phyloP scores from a whole-genome alignment of 1,140 invertebrate genomes.

The Drosophila bocqueti region DNA sequence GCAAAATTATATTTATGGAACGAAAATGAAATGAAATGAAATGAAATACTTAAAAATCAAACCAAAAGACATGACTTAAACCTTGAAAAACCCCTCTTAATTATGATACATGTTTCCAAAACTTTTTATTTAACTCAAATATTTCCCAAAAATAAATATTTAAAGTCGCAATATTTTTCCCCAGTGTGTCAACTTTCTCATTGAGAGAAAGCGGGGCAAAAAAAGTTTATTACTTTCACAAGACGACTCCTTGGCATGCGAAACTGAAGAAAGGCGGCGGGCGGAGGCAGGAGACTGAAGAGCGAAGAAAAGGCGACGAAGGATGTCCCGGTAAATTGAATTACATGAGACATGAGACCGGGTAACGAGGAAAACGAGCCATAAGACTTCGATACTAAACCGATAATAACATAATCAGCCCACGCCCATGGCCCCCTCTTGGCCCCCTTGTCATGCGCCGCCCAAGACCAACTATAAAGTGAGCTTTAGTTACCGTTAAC shows the following conservation, averaged over 20 bases:
- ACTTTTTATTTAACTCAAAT: not conserved
- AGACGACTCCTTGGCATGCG: constrained; percentile 61
- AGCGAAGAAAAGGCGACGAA: constrained; percentile 16
- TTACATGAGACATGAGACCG: constrained; percentile 57
- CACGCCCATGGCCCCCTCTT: not conserved
- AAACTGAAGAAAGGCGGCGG: constrained; percentile 22
- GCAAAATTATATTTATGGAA: not conserved
- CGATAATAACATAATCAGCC: constrained; percentile 80
- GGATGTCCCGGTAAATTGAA: constrained; percentile 55
- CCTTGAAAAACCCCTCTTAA: not conserved
- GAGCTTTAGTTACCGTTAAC: constrained; percentile 75
- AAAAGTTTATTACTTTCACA: constrained; percentile 78
- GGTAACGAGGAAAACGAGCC: constrained; percentile 49
- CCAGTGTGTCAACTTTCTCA: constrained; percentile 34
- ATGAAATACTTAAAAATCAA: not conserved
- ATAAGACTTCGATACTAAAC: constrained; percentile 75
- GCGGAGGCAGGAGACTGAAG: not conserved
- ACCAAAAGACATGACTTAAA: not conserved
- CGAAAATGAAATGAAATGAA: too few species aligned
- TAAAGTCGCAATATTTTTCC: not conserved
- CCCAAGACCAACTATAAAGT: constrained; percentile 45
- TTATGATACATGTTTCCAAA: not conserved
- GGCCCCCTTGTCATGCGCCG: not conserved
- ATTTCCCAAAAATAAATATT: not conserved
- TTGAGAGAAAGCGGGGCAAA: constrained; percentile 36